These are phyloP conservation scores for Aquatica leii DNA, from an alignment of 2,888 invertebrate genomes.

Conservation along the genomic window DNA sequence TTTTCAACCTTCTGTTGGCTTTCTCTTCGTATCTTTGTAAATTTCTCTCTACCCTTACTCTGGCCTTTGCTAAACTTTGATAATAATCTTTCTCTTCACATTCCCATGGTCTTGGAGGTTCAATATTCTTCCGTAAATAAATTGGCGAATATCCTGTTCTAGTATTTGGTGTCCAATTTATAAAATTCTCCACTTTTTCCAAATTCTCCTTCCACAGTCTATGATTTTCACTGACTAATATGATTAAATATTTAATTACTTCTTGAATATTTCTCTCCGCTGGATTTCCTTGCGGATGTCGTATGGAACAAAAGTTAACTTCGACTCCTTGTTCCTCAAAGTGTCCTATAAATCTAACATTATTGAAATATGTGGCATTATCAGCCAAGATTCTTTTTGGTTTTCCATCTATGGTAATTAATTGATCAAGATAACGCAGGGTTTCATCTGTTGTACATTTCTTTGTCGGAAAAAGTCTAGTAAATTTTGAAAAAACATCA, in stretches of 20 bases:
- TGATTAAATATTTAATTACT: not conserved
- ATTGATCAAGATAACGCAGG: not conserved
- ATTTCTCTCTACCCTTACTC: not conserved
- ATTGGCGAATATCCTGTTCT: not conserved
- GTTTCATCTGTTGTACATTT: not conserved
- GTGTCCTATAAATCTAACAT: not conserved
- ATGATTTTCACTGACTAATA: not conserved
- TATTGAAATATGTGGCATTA: slow-evolving; percentile 3
- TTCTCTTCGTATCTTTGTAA: not conserved
- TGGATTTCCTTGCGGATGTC: not conserved
- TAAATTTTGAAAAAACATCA: not conserved
- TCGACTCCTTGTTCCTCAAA: not conserved
- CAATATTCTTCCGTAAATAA: not conserved
- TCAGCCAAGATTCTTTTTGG: not conserved
- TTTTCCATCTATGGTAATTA: not conserved
- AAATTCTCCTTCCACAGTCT: not conserved
- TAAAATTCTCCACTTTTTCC: not conserved
- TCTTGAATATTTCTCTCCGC: not conserved
- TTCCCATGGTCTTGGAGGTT: not conserved
- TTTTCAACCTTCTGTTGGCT: not conserved
- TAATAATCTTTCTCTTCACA: too few species aligned
- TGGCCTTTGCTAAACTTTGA: not conserved
- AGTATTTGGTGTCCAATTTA: not conserved
- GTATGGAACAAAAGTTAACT: not conserved
- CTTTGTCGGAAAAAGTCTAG: not conserved